Evolutionary conservation across 2,797 vertebrate species (phyloP), one percentile per base, ranked within the genome.

Genomic region (Tolypeutes matacus): DNA sequence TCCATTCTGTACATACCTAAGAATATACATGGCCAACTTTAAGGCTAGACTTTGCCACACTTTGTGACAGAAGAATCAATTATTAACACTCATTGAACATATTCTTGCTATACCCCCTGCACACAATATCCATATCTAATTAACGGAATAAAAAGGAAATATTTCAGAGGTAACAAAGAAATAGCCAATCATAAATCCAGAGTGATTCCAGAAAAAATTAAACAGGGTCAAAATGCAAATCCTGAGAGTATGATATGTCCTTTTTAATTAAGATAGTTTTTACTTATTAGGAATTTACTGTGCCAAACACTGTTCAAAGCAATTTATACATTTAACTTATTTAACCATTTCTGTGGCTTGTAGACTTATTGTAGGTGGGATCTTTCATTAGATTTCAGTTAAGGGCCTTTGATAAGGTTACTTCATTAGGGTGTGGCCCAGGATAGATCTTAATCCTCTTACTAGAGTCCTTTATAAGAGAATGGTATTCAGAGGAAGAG

Each of bases 101-200:
- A 51, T 14, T 1, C 2, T n/a, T 77, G 9, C 15, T 7, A 46
- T 29, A 27, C 3, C 2, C 17, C 3, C 2, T 31, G 7, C 27
- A 25, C 15, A 31, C 3, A 9, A 8, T 8, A 72, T 34, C 11
- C 39, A 49, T 2, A 53, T 7, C 46, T 42, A 86, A 39, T 49
- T 8, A 65, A 27, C 18, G 23, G 49, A 76, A 58, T 14, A 15
- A 75, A 75, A 69, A 77, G 64, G 15, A 77, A 60, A 10, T 72
- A 27, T 31, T 76, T 93, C 27, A 60, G 29, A 36, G 23, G 18
- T 27, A 70, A 77, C 36, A 81, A 3, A 34, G 39, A 75, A 36
- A 70, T 27, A 7, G 29, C 34, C 73, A 29, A 25, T 64, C 21
- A 56, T 10, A 39, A 42, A 11, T 49, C 31, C 42, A 39, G 53